phyloP scores from a whole-genome alignment of 2,888 invertebrate genomes.

The Ceramica pisi region DNA sequence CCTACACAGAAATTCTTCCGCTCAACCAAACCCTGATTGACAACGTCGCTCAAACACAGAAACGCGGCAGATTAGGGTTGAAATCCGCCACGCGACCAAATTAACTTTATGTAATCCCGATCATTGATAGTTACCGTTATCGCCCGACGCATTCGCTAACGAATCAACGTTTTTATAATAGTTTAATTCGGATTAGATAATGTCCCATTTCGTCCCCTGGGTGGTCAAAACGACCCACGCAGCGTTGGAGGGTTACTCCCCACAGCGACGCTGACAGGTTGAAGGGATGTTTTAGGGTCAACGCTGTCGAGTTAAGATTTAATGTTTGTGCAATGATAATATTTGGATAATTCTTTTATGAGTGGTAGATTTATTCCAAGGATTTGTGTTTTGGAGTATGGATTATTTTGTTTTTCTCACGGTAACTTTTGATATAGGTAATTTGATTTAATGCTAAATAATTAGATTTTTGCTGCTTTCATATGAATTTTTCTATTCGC shows the following conservation, averaged over 20 bases:
- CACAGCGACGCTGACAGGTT: slow-evolving; percentile 78
- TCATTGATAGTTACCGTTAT: slow-evolving; percentile 81
- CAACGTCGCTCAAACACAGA: slow-evolving; percentile 72
- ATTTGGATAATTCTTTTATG: slow-evolving; percentile 71
- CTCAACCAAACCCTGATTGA: slow-evolving; percentile 76
- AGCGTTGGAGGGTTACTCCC: slow-evolving; percentile 75
- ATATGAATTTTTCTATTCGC: too few species aligned
- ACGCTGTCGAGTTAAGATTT: slow-evolving; percentile 66
- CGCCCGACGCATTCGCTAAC: slow-evolving; percentile 83
- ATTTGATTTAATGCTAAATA: too few species aligned
- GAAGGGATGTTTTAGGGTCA: slow-evolving; percentile 70
- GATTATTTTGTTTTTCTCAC: slow-evolving; percentile 43
- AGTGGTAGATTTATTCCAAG: slow-evolving; percentile 45
- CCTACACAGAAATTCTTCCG: slow-evolving; percentile 53
- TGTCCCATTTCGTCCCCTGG: slow-evolving; percentile 80
- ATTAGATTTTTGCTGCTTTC: background rate
- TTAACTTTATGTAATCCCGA: slow-evolving; percentile 88
- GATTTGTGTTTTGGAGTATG: slow-evolving; percentile 16
- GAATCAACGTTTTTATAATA: slow-evolving; percentile 82
- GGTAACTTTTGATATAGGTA: slow-evolving; percentile 1
- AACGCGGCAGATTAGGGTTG: slow-evolving; percentile 70
- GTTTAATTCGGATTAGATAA: slow-evolving; percentile 88
- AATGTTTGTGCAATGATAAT: slow-evolving; percentile 71
- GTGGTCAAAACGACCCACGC: slow-evolving; percentile 76
- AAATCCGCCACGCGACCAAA: slow-evolving; percentile 86